Conservation (phyloP, 2,888 invertebrate species). For the Athalia rosae region DNA sequence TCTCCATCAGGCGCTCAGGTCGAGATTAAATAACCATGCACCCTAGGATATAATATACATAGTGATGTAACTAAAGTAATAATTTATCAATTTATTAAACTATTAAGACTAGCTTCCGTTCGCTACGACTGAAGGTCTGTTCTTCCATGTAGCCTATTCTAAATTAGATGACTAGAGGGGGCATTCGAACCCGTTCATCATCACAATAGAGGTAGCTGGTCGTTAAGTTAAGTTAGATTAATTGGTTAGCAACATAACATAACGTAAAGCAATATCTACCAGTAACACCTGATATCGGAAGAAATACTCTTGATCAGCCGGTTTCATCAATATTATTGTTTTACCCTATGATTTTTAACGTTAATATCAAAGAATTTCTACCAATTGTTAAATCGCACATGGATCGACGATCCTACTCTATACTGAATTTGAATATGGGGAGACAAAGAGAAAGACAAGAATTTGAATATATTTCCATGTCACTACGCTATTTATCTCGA, state of each 20-base stretch:
- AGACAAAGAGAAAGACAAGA: no score
- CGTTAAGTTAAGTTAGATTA: slow-evolving; percentile 56
- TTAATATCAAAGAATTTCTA: slow-evolving; percentile 42
- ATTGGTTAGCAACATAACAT: slow-evolving; percentile 59
- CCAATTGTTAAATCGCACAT: not conserved
- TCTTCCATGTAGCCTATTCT: slow-evolving; percentile 71
- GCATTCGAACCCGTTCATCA: slow-evolving; percentile 56
- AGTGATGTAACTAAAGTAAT: slow-evolving; percentile 50
- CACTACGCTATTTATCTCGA: slow-evolving; percentile 16
- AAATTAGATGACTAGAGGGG: slow-evolving; percentile 57
- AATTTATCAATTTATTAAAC: slow-evolving; percentile 57
- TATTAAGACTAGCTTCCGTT: slow-evolving; percentile 62
- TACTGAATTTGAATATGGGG: not conserved
- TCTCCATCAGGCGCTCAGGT: slow-evolving; percentile 48
- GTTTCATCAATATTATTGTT: slow-evolving; percentile 33
- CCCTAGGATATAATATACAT: slow-evolving; percentile 41
- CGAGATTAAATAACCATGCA: slow-evolving; percentile 46
- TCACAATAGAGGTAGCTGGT: slow-evolving; percentile 59
- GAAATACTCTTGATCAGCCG: slow-evolving; percentile 66
- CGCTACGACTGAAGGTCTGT: slow-evolving; percentile 68
- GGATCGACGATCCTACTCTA: slow-evolving; percentile 5
- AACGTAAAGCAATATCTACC: slow-evolving; percentile 65
- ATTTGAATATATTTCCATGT: no score
- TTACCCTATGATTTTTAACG: slow-evolving; percentile 24
- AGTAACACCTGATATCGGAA: slow-evolving; percentile 68